A percentile compares a stretch with the other conserved stretches of the same genome.
Conservation (phyloP, 2,888 invertebrate genomes). For the Diplolepis rosae region DNA sequence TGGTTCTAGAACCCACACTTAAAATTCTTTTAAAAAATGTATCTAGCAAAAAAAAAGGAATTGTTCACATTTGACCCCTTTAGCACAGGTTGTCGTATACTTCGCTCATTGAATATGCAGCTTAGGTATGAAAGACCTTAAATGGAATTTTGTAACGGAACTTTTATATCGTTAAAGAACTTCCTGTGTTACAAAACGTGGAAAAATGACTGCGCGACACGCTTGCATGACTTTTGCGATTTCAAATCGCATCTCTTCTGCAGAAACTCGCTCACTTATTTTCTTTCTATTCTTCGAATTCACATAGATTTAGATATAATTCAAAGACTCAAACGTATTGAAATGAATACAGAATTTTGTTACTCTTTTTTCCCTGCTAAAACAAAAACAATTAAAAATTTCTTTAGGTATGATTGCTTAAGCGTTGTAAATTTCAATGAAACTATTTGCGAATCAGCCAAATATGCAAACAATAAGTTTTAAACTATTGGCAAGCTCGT, state of each 20-base stretch:
- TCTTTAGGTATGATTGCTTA: background rate
- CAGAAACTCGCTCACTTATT: background rate
- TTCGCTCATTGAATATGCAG: slow-evolving; percentile 43
- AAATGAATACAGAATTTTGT: background rate
- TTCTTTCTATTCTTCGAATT: background rate
- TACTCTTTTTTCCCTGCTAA: background rate
- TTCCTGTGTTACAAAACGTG: slow-evolving; percentile 35
- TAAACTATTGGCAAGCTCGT: slow-evolving; percentile 37
- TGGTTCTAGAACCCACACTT: slow-evolving; percentile 36
- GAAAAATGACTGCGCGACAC: slow-evolving; percentile 26
- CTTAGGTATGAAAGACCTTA: slow-evolving; percentile 42
- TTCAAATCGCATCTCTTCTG: background rate
- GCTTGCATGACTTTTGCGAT: slow-evolving; percentile 12
- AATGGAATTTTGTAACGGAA: slow-evolving; percentile 54
- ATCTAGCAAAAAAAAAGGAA: slow-evolving; percentile 38
- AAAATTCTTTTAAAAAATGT: slow-evolving; percentile 56
- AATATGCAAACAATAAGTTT: slow-evolving; percentile 45
- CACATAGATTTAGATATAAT: background rate
- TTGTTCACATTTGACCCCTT: slow-evolving; percentile 41
- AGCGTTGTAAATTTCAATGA: slow-evolving; percentile 20
- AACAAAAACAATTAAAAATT: background rate
- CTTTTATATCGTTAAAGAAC: slow-evolving; percentile 30
- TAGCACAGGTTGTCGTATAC: slow-evolving; percentile 28
- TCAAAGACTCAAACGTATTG: background rate
- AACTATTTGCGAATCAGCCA: slow-evolving; percentile 27